Percentiles rank a stretch among this genome's conserved stretches.
These are phyloP conservation scores for Heterochromis multidens DNA, from an alignment of 2,113 vertebrate genomes.

Conservation along the genomic window DNA sequence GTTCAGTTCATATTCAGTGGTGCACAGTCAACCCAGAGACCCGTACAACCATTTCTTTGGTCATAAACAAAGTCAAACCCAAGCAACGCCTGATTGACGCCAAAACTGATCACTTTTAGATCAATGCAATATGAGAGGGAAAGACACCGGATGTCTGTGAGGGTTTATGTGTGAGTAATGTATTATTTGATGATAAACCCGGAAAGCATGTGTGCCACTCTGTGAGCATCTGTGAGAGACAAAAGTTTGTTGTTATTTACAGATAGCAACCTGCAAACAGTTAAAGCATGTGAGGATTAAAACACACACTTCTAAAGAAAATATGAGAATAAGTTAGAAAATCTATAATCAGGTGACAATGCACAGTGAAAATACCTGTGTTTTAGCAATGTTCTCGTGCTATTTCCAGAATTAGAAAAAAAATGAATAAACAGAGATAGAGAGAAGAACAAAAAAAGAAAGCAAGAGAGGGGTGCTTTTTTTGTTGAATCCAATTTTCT, in stretches of 20 bases:
- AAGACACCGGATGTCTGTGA: not conserved
- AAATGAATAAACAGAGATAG: not conserved
- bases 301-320: not conserved
- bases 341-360: not conserved
- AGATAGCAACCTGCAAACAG: slow-evolving; percentile 19
- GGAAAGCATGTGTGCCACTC: slow-evolving; percentile 1
- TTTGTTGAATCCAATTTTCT: slow-evolving; percentile 39
- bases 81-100: slow-evolving; percentile 39
- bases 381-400: not conserved
- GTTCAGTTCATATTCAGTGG: slow-evolving; percentile 51
- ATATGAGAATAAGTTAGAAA: not conserved
- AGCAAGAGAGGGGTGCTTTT: not conserved
- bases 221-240: slow-evolving; percentile 9
- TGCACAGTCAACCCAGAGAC: slow-evolving; percentile 61
- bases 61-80: slow-evolving; percentile 28
- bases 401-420: slow-evolving; percentile 3
- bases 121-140: slow-evolving; percentile 36
- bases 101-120: slow-evolving; percentile 55
- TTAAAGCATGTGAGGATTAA: not conserved
- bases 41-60: slow-evolving; percentile 12
- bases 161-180: not conserved
- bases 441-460: not conserved
- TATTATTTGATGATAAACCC: slow-evolving; percentile 8
- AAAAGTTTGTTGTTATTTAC: slow-evolving; percentile 40
- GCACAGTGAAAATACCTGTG: not conserved